Percentiles rank a stretch among this genome's conserved stretches.
phyloP scores from a whole-genome alignment of 2,888 invertebrate genomes.

The Idaea biselata region DNA sequence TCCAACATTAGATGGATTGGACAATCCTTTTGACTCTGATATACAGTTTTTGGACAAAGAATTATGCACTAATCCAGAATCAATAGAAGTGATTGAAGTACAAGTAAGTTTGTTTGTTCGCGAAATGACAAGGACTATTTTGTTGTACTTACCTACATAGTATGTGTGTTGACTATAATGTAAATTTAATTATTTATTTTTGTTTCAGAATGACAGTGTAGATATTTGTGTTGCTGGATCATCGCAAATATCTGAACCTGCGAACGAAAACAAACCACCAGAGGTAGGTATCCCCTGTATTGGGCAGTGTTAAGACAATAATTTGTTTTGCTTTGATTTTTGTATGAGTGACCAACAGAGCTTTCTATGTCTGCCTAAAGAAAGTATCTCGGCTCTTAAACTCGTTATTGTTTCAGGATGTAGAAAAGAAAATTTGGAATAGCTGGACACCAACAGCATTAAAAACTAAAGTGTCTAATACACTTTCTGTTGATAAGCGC shows the following conservation, averaged over 20 bases:
- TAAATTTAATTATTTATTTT: background rate
- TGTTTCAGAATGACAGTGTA: background rate
- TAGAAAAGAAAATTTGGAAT: background rate
- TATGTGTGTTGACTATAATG: background rate
- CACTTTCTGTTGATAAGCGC: too few relatives aligned
- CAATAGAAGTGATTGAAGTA: too few relatives aligned
- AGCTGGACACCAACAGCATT: background rate
- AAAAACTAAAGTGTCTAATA: background rate
- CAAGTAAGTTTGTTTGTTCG: too few relatives aligned
- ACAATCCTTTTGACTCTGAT: slow-evolving; percentile 7
- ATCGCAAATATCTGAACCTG: background rate
- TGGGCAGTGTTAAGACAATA: too few relatives aligned
- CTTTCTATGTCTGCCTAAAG: too few relatives aligned
- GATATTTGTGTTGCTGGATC: background rate
- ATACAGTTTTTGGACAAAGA: slow-evolving; percentile 1
- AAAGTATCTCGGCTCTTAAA: too few relatives aligned
- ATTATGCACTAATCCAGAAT: background rate
- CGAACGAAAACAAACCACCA: background rate
- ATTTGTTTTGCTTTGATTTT: too few relatives aligned
- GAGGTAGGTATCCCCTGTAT: background rate
- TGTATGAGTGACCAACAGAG: too few relatives aligned
- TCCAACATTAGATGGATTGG: slow-evolving; percentile 5
- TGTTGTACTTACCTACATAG: background rate
- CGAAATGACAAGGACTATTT: background rate
- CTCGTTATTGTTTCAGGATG: background rate